These are phyloP conservation scores for Lottia gigantea DNA, from an alignment of 2,888 invertebrate species.

Conservation along the genomic window DNA sequence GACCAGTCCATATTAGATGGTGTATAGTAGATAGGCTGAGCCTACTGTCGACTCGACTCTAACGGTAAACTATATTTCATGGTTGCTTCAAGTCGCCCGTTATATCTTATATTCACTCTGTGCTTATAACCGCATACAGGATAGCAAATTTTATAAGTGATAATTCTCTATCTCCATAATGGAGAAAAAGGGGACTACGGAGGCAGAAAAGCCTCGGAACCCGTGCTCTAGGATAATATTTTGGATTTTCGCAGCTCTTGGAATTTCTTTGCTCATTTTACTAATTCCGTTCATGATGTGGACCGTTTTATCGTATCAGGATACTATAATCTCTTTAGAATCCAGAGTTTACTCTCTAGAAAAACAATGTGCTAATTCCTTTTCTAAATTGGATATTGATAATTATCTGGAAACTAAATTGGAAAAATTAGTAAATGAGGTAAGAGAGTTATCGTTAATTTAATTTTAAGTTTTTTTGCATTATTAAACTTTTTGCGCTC, in stretches of 20 bases:
- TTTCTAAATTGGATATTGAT: slow-evolving; percentile 22
- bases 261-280: slow-evolving; percentile 31
- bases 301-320: slow-evolving; percentile 35
- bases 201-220: slow-evolving; percentile 12
- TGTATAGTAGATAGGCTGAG: neutral
- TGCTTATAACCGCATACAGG: neutral
- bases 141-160: slow-evolving; percentile 1
- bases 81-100: neutral
- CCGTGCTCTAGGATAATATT: slow-evolving; percentile 32
- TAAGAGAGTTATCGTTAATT: slow-evolving; percentile 8
- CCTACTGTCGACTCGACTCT: neutral
- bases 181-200: slow-evolving; percentile 21
- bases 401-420: slow-evolving; percentile 23
- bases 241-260: slow-evolving; percentile 38
- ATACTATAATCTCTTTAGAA: slow-evolving; percentile 32
- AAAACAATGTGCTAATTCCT: slow-evolving; percentile 22
- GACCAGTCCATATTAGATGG: neutral
- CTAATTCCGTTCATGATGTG: slow-evolving; percentile 36
- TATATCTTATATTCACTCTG: slow-evolving; percentile 1
- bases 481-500: too few species aligned
- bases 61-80: too few species aligned
- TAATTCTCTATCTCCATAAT: slow-evolving; percentile 5
- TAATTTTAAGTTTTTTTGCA: too few species aligned
- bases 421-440: slow-evolving; percentile 21
- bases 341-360: slow-evolving; percentile 29